Conservation (phyloP, 2,113 vertebrate genomes). For the Probosciger aterrimus region DNA sequence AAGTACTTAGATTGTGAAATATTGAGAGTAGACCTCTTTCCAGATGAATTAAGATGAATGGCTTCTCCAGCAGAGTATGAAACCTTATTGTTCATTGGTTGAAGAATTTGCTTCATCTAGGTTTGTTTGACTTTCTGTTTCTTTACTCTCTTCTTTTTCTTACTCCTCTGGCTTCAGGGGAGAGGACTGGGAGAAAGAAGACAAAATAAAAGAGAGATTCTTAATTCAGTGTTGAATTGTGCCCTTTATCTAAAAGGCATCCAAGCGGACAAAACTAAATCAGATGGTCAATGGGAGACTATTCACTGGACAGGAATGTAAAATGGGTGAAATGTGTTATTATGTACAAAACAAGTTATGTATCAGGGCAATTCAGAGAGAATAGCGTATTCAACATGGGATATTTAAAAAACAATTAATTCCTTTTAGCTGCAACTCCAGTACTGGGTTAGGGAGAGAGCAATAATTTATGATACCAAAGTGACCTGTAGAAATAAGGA, state of each 20-base stretch:
- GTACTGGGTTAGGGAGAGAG: background rate
- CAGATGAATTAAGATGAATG: conserved; percentile 74
- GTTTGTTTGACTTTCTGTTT: conserved; percentile 53
- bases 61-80: conserved; percentile 55
- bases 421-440: background rate
- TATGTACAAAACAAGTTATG: conserved; percentile 43
- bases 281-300: conserved; percentile 45
- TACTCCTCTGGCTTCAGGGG: conserved; percentile 3
- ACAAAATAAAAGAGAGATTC: conserved; percentile 41
- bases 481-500: background rate
- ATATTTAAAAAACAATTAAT: background rate
- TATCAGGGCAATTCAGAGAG: background rate
- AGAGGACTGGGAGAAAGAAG: background rate
- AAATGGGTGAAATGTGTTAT: conserved; percentile 39
- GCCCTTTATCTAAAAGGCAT: conserved; percentile 65
- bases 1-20: conserved; percentile 76
- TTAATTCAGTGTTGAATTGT: conserved; percentile 49
- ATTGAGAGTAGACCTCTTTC: conserved; percentile 63
- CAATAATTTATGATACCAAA: background rate
- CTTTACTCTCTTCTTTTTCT: conserved; percentile 40
- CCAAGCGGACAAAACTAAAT: conserved; percentile 59
- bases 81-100: conserved; percentile 63
- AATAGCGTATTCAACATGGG: background rate
- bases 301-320: conserved; percentile 37
- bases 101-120: conserved; percentile 53